Percentiles rank a stretch among this genome's conserved stretches.
These are phyloP conservation scores for Karalla daura DNA, from an alignment of 2,797 vertebrate genomes.

Conservation along the genomic window DNA sequence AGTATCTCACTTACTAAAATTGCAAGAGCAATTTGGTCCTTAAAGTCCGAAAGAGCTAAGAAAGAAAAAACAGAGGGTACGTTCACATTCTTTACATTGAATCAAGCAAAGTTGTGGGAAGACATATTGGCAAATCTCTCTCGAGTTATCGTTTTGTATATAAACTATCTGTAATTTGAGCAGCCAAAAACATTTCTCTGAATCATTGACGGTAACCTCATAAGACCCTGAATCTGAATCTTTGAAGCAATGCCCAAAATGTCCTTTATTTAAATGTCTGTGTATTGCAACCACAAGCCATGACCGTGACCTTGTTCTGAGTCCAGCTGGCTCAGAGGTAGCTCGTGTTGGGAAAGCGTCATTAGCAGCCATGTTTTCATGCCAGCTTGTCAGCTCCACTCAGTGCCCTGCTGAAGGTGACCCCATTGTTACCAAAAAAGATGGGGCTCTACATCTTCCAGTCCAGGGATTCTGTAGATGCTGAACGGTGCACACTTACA, in stretches of 20 bases:
- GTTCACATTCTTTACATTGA: no score
- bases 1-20: no score
- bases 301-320: constrained; percentile 37
- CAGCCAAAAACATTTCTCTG: no score
- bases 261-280: constrained; percentile 8
- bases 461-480: background rate
- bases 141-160: no score
- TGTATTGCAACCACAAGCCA: background rate
- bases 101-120: no score
- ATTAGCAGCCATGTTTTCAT: constrained; percentile 14
- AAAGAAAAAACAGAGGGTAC: no score
- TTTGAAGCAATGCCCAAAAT: constrained; percentile 2
- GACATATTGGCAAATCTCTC: no score
- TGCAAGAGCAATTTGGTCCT: no score
- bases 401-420: constrained; percentile 35
- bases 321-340: constrained; percentile 55
- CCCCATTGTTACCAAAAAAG: background rate
- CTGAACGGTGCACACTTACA: background rate
- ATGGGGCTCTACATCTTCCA: constrained; percentile 7
- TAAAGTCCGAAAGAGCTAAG: no score
- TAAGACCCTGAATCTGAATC: no score
- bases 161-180: no score
- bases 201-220: no score
- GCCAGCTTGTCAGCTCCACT: constrained; percentile 41
- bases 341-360: constrained; percentile 26